Evolutionary conservation across 1,140 invertebrate species (phyloP).

Genomic region (Nasonia longicornis): DNA sequence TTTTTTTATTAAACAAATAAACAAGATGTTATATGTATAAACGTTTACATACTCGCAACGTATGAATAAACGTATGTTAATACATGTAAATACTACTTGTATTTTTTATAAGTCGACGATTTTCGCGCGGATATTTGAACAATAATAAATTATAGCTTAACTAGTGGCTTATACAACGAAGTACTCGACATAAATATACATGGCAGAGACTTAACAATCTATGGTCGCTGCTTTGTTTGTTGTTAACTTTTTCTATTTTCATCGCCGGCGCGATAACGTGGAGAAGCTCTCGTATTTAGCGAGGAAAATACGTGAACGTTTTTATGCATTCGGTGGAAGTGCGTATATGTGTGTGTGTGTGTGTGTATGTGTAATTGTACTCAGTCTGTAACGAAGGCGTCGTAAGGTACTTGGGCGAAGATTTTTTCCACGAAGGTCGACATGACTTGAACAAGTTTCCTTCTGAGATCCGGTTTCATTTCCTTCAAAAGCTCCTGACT

Average conservation of each 20-base stretch:
- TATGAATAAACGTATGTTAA: not conserved
- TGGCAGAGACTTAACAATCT: not conserved
- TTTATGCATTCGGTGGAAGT: not conserved
- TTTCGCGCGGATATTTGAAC: not conserved
- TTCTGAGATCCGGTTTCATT: slow-evolving; percentile 86
- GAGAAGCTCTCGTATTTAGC: not conserved
- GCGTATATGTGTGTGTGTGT: not conserved
- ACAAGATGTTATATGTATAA: not conserved
- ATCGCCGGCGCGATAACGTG: not conserved
- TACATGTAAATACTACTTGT: slow-evolving; percentile 12
- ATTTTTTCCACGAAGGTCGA: slow-evolving; percentile 80
- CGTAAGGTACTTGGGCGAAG: slow-evolving; percentile 81
- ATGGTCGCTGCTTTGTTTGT: not conserved
- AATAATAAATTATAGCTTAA: slow-evolving; percentile 40
- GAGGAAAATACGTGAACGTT: not conserved
- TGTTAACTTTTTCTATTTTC: not conserved
- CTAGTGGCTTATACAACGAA: slow-evolving; percentile 7
- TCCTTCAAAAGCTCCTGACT: slow-evolving; percentile 84
- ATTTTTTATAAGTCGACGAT: not conserved
- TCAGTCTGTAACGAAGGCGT: slow-evolving; percentile 76
- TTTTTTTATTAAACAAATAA: not conserved
- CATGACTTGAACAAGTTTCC: slow-evolving; percentile 81
- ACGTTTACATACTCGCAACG: not conserved
- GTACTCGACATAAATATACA: slow-evolving; percentile 7
- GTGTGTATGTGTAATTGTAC: not conserved